Percentiles rank a stretch among this genome's conserved stretches.
phyloP scores from a whole-genome alignment of 2,888 invertebrate species.

The Cosmorhoe ocellata region DNA sequence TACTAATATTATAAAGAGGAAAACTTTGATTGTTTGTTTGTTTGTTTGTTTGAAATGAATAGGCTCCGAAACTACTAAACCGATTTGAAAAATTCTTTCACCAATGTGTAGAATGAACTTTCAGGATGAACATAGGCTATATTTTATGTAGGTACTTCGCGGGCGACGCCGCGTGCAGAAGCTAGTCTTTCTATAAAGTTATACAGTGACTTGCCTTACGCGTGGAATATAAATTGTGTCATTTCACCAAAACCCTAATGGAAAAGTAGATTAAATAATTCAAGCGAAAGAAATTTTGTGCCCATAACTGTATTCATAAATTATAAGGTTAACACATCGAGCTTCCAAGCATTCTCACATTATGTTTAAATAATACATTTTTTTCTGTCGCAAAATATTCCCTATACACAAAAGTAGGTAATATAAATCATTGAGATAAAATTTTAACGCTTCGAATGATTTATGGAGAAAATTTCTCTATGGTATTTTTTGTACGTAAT shows the following conservation, averaged over 20 bases:
- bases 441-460: slow-evolving; percentile 55
- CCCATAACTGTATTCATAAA: slow-evolving; percentile 76
- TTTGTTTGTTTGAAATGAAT: no score
- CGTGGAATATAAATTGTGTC: slow-evolving; percentile 78
- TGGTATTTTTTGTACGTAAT: slow-evolving; percentile 43
- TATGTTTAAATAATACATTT: slow-evolving; percentile 36
- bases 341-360: slow-evolving; percentile 37
- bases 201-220: slow-evolving; percentile 60
- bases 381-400: slow-evolving; percentile 57
- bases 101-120: no score
- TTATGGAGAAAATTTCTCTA: slow-evolving; percentile 51
- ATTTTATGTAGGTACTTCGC: no score
- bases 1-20: no score
- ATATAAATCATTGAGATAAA: slow-evolving; percentile 67
- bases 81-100: no score
- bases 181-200: slow-evolving; percentile 70
- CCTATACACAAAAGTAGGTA: slow-evolving; percentile 57
- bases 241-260: slow-evolving; percentile 77
- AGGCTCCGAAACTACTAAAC: no score
- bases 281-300: slow-evolving; percentile 77
- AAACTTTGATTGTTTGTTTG: no score
- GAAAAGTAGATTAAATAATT: slow-evolving; percentile 81
- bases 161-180: no score
- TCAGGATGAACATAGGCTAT: no score
- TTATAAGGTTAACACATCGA: slow-evolving; percentile 71